Base-by-base conservation (phyloP, 2,113 vertebrate species). In the Petaurus breviceps region DNA sequence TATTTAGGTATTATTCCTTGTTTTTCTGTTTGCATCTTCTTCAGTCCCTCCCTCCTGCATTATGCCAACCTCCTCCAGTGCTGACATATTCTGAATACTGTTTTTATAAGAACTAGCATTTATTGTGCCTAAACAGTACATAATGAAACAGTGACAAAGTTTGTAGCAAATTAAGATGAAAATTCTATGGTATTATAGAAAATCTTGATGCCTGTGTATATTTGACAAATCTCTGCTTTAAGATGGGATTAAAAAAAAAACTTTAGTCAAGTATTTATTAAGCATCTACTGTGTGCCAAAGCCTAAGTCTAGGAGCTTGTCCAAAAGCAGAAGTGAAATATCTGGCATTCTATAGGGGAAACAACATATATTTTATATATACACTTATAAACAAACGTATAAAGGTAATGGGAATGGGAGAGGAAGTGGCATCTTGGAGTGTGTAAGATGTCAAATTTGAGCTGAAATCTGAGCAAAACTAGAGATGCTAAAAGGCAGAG, bases 111-210 rank as follows among this genome's bases (percentile, higher is more conserved):
- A n/a, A 51, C 93, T 91, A 51, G 57, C 53, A 47, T 91, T 54
- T 89, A 37, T 91, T 95, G 37, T 57, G 0, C 54, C 92, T 84
- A 91, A 95, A 77, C 49, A 7, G 52, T 90, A 90, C 90, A 68
- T 92, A 49, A 8, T 53, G 68, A 92, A 96, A 52, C 61, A 92
- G 6, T 28, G 77, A 3, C 52, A 93, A 91, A 57, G n/a, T 91
- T 92, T 93, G 89, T 93, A 90, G 51, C 47, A 92, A 89, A 90
- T 91, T 54, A 68, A 93, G 68, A 95, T 26, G 46, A 93, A 84
- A 23, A 84, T 84, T 84, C 7, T 43, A 8, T 43, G n/a, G 37
- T n/a, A 16, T n/a, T 77, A n/a, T 6, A 77, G 37, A 77, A 4
- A 77, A 52, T 93, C 26, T 90, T 96, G 89, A 68, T 26, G 25